Evolutionary conservation across 2,888 invertebrate genomes (phyloP), one percentile per base, ranked within the genome.

Genomic region (Ditula angustiorana): DNA sequence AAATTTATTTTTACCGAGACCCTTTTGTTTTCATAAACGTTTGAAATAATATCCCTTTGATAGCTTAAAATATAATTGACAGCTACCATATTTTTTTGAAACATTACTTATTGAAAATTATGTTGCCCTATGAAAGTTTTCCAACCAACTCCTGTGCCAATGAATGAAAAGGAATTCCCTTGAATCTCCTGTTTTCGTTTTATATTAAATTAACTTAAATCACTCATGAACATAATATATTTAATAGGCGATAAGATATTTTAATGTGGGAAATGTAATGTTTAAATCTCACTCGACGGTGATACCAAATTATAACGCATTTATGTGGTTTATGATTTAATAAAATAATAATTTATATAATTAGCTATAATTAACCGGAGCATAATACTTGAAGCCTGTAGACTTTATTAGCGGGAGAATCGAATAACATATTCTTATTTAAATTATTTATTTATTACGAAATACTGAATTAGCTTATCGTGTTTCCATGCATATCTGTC

Each of bases 241-340:
- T 16, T 47, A 49, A 33, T 58, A 47, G 53, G 24, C 2, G 11
- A 35, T 61, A 52, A 55, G 52, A 41, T 60, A 13, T 41, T 55
- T 52, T 19, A 57, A 35, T 13, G 44, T 30, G 60, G 44, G 33
- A 44, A 33, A 24, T 24, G 52, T 52, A 28, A 11, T 23, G 11
- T 2, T 23, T 52, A 33, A 61, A n/a, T 46, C 53, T 26, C 53
- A 61, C 46, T 33, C n/a, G n/a, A 46, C 2, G 52, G 52, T 52
- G 50, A 53, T 55, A 55, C 52, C 50, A 52, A 60, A 44, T 30
- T 60, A n/a, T 44, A 52, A 16, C 30, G 10, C 33, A 58, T 33
- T 47, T 26, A 35, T 24, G 21, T 16, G 5, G 33, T 53, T 53
- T 35, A 19, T 33, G 46, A 23, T 46, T 46, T 46, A 41, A 10